Percentiles rank a stretch among this genome's conserved stretches.
phyloP scores from a whole-genome alignment of 2,797 vertebrate genomes.

The Phalloptychus januarius region DNA sequence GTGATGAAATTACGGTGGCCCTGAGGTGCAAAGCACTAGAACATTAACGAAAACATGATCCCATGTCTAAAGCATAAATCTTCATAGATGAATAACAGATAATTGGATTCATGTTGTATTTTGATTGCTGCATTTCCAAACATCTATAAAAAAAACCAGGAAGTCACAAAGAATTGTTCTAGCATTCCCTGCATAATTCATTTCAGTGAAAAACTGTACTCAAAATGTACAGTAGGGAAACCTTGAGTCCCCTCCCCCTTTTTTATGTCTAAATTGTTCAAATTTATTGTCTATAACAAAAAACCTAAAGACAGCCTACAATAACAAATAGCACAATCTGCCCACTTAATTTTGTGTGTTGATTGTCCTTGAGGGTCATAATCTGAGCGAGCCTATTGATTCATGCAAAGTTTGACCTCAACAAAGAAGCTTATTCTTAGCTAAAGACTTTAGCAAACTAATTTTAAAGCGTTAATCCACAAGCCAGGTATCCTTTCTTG shows the following conservation, averaged over 20 bases:
- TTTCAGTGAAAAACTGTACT: background rate
- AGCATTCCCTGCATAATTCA: background rate
- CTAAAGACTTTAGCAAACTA: slow-evolving; percentile 11
- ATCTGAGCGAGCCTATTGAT: background rate
- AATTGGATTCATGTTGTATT: background rate
- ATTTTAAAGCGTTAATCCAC: slow-evolving; percentile 52
- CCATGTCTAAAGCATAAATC: background rate
- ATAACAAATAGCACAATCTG: background rate
- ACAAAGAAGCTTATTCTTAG: slow-evolving; percentile 45
- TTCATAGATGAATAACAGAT: background rate
- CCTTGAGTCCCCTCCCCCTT: no score
- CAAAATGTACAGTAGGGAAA: background rate
- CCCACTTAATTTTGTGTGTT: background rate
- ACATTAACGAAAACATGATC: no score
- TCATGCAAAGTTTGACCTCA: slow-evolving; percentile 29
- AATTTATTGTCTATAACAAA: background rate
- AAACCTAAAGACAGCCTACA: background rate
- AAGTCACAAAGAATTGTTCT: no score
- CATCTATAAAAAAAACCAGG: no score
- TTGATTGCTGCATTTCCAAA: no score
- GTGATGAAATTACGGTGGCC: no score
- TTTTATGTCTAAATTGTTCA: background rate
- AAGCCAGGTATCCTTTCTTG: slow-evolving; percentile 29
- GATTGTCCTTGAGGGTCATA: background rate
- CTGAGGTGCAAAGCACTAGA: no score